Base-by-base conservation (phyloP, 2,888 invertebrate species). In the Aphrophora alni region DNA sequence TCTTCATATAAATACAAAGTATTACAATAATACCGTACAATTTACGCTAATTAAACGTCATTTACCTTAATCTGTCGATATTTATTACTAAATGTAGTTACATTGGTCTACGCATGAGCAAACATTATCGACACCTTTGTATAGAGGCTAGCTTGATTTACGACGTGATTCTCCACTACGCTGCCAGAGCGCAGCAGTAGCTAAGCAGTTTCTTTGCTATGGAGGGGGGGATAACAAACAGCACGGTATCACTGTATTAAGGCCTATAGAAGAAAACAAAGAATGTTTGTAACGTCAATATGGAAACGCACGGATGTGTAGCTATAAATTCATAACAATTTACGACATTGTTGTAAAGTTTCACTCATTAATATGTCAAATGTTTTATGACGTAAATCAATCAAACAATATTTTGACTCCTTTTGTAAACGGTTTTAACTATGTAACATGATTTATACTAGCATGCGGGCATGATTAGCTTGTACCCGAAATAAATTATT, bases 111-210 rank as follows among this genome's bases (percentile, higher is more conserved):
- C 59, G 59, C 59, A 59, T 59, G 59, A 2, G 14, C 21, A n/a
- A 21, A 59, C 5, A n/a, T 8, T 3, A 14, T n/a, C 7, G 21
- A 21, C 14, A 14, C 59, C 59, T 14, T 21, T 21, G 59, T 59
- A 59, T 25, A 70, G 70, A 77, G 77, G 77, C 77, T 77, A 77
- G 21, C 28, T 38, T 81, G 77, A 81, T 81, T 81, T 81, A 81
- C 81, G 81, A 81, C 78, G 44, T 51, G 38, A 27, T 78, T 74
- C 69, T 10, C 33, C 74, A 33, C 44, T 25, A 28, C 51, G 82
- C 81, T 77, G 81, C 80, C 27, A 78, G 81, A 76, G 73, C 73
- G 79, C 78, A 81, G 79, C 79, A 81, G 75, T 76, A 28, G 69
- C 75, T 76, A 75, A 75, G 75, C 26, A 27, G 59, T 38, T 25